Percentiles rank a stretch among this genome's conserved stretches.
These are phyloP conservation scores for Festucalex cinctus DNA, from an alignment of 2,113 vertebrate genomes.

Conservation along the genomic window DNA sequence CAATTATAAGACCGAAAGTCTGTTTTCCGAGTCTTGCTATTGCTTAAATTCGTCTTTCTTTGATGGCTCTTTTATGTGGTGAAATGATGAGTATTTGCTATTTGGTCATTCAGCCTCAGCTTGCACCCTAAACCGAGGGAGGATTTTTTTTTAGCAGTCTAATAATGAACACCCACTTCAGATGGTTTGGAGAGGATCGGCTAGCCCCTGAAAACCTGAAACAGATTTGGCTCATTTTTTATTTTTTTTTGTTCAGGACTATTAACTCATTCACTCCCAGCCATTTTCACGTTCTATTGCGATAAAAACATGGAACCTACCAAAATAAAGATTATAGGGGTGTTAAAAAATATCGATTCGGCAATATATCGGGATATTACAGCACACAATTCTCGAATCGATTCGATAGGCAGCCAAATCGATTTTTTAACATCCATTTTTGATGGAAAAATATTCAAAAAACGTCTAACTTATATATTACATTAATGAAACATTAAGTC, in stretches of 20 bases:
- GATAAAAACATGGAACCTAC: no score
- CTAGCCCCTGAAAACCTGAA: constrained; percentile 18
- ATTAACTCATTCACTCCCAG: no score
- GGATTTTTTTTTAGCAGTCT: constrained; percentile 14
- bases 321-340: no score
- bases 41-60: constrained; percentile 38
- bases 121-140: constrained; percentile 35
- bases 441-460: no score
- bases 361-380: no score
- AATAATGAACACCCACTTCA: constrained; percentile 13
- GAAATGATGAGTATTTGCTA: constrained; percentile 39
- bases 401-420: no score
- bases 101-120: constrained; percentile 46
- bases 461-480: no score
- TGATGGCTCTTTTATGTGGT: constrained; percentile 56
- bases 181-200: constrained; percentile 24
- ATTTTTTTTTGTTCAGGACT: constrained; percentile 9
- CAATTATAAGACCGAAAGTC: constrained; percentile 32
- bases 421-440: no score
- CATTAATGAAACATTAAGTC: no score
- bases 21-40: constrained; percentile 42
- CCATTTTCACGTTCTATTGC: no score
- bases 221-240: constrained; percentile 32
- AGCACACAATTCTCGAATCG: no score
- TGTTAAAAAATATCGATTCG: no score